phyloP scores from a whole-genome alignment of 2,888 invertebrate species.

The Galeopsomyia nigrocyanea region DNA sequence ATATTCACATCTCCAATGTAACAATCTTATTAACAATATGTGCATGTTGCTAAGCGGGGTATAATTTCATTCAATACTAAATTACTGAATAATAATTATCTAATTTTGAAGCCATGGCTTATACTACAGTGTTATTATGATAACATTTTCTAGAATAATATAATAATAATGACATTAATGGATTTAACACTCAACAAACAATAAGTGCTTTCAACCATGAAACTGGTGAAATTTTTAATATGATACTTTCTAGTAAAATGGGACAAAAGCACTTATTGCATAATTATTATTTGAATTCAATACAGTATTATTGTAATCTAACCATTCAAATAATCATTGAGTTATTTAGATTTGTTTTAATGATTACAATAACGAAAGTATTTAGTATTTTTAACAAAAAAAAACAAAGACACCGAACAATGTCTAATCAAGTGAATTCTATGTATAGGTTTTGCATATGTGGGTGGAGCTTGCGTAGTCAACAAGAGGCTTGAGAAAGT shows the following conservation, averaged over 20 bases:
- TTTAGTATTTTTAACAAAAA: conserved; percentile 26
- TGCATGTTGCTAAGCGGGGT: neutral
- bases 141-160: conserved; percentile 26
- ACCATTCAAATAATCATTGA: conserved; percentile 40
- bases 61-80: conserved; percentile 37
- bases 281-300: conserved; percentile 37
- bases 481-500: conserved; percentile 96
- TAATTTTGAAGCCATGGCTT: conserved; percentile 54
- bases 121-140: conserved; percentile 48
- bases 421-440: too few species aligned
- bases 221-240: neutral
- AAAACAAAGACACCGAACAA: too few species aligned
- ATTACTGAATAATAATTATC: conserved; percentile 53
- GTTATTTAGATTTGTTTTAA: conserved; percentile 42
- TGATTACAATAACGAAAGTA: conserved; percentile 47
- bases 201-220: conserved; percentile 50
- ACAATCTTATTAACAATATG: neutral
- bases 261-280: conserved; percentile 38
- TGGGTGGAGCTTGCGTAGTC: conserved; percentile 95
- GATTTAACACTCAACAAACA: conserved; percentile 52
- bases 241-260: neutral
- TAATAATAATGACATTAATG: conserved; percentile 48
- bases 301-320: conserved; percentile 54
- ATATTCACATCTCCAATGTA: too few species aligned
- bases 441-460: conserved; percentile 90